phyloP scores from a whole-genome alignment of 2,888 invertebrate genomes.

The Drosophila gaucha region DNA sequence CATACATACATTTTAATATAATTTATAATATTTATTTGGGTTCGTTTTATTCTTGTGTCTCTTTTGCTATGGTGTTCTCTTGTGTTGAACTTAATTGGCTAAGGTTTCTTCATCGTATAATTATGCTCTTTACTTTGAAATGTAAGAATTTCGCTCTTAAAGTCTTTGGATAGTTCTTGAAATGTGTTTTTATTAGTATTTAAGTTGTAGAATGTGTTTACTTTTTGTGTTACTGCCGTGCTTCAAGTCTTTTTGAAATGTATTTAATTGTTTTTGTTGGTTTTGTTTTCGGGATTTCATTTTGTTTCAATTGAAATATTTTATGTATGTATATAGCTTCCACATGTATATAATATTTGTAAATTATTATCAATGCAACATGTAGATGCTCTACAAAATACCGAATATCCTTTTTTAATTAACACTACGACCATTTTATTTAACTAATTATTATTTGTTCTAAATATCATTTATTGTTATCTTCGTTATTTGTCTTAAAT shows the following conservation, averaged over 20 bases:
- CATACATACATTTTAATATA: constrained; percentile 42
- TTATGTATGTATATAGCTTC: constrained; percentile 51
- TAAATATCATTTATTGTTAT: constrained; percentile 43
- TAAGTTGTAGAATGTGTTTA: constrained; percentile 26
- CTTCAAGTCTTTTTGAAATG: constrained; percentile 63
- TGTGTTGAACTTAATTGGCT: constrained; percentile 52
- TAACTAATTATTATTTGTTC: constrained; percentile 57
- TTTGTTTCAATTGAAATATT: constrained; percentile 36
- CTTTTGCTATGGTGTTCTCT: constrained; percentile 41
- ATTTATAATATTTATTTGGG: constrained; percentile 42
- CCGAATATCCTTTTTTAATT: constrained; percentile 57
- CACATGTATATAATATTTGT: constrained; percentile 71
- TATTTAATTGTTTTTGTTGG: constrained; percentile 18
- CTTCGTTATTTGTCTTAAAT: constrained; percentile 48
- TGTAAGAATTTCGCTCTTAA: constrained; percentile 45
- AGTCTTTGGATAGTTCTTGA: constrained; percentile 59
- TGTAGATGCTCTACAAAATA: constrained; percentile 78
- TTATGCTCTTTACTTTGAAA: constrained; percentile 41
- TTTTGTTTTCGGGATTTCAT: constrained; percentile 7
- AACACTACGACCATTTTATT: constrained; percentile 63
- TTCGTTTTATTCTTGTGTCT: constrained; percentile 28
- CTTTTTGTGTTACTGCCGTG: constrained; percentile 27
- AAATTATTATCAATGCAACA: constrained; percentile 80
- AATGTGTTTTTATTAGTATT: constrained; percentile 26
- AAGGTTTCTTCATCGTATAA: constrained; percentile 22